phyloP scores from a whole-genome alignment of 2,888 invertebrate species.

The Oscheius myriophilus region DNA sequence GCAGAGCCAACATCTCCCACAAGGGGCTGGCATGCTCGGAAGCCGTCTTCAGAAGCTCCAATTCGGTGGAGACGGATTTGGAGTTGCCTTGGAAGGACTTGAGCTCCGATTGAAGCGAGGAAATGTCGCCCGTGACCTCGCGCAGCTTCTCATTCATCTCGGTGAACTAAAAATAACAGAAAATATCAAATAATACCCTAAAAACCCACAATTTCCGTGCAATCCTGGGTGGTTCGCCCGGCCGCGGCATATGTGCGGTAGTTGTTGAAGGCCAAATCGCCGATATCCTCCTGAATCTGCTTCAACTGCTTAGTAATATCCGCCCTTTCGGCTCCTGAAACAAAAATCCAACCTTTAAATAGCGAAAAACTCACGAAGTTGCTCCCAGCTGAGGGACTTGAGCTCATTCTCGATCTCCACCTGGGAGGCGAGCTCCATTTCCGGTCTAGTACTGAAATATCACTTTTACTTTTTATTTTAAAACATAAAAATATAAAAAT shows the following conservation, averaged over 20 bases:
- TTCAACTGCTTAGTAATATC: constrained; percentile 50
- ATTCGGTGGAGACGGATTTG: constrained; percentile 48
- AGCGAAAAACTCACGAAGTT: constrained; percentile 23
- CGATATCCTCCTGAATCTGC: constrained; percentile 63
- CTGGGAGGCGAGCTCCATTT: constrained; percentile 31
- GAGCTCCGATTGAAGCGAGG: constrained; percentile 51
- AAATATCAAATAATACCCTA: not conserved
- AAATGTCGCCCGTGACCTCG: constrained; percentile 53
- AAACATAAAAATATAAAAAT: too few species aligned
- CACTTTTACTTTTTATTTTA: too few species aligned
- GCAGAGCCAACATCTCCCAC: constrained; percentile 64
- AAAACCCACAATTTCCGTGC: constrained; percentile 61
- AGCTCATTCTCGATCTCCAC: constrained; percentile 31
- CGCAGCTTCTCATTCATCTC: constrained; percentile 61
- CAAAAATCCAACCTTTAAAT: not conserved
- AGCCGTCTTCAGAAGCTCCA: constrained; percentile 50
- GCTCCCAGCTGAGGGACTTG: constrained; percentile 11
- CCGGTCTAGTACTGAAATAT: not conserved
- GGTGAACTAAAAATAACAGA: constrained; percentile 55
- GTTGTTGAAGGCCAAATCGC: constrained; percentile 68
- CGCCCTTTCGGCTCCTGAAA: constrained; percentile 44
- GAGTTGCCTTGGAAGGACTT: constrained; percentile 54
- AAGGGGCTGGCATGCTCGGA: constrained; percentile 52
- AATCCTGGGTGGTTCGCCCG: constrained; percentile 67
- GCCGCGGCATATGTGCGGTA: constrained; percentile 69